Percentiles rank a stretch among this genome's conserved stretches.
Evolutionary conservation across 1,140 invertebrate species (phyloP).

Genomic region (Mesaphorura yosii): DNA sequence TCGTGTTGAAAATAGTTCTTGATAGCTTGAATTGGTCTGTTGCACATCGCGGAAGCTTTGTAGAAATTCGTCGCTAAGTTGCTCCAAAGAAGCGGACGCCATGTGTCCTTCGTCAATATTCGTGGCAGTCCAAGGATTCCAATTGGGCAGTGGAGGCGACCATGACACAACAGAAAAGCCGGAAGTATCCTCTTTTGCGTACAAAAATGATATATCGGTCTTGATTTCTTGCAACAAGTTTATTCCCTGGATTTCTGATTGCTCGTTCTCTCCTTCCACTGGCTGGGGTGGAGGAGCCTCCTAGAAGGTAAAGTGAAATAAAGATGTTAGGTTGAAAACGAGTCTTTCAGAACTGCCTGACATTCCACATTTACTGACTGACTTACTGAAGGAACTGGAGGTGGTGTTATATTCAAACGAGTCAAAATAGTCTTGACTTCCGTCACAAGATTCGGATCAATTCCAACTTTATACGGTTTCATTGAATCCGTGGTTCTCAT

Average conservation of each 20-base stretch:
- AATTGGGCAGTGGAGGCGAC: conserved; percentile 88
- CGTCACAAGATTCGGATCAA: conserved; percentile 47
- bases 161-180: conserved; percentile 72
- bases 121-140: conserved; percentile 89
- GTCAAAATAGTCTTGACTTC: background rate
- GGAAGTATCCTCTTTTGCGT: conserved; percentile 4
- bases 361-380: background rate
- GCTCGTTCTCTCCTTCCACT: background rate
- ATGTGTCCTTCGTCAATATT: conserved; percentile 91
- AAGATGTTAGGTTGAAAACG: too few species aligned
- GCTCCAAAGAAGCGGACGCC: conserved; percentile 60
- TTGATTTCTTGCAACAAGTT: conserved; percentile 2
- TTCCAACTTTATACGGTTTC: conserved; percentile 63
- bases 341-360: too few species aligned
- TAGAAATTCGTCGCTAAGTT: conserved; percentile 66
- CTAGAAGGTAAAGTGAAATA: too few species aligned
- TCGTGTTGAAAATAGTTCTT: conserved; percentile 56
- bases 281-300: background rate
- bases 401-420: background rate
- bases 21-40: conserved; percentile 47
- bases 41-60: conserved; percentile 49
- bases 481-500: conserved; percentile 59
- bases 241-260: background rate
- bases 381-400: background rate
- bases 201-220: conserved; percentile 1